Conservation (phyloP, 2,888 invertebrate genomes). For the Eristalinus aeneus region DNA sequence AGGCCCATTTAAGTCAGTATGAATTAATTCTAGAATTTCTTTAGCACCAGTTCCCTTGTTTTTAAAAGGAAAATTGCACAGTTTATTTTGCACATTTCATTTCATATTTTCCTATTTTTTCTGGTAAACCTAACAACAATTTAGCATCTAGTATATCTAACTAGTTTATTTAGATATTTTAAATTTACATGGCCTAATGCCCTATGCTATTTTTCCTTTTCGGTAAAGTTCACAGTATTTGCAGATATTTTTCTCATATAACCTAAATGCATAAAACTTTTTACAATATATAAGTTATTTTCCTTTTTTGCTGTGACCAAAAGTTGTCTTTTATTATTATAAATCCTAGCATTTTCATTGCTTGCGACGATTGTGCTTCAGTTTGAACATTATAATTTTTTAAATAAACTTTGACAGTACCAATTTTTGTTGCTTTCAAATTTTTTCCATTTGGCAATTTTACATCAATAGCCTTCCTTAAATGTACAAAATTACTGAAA, state of each 20-base stretch:
- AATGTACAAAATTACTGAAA: constrained; percentile 6
- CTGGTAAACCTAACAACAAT: constrained; percentile 39
- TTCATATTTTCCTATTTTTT: constrained; percentile 29
- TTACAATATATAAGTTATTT: constrained; percentile 33
- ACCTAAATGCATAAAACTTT: constrained; percentile 9
- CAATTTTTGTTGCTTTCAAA: constrained; percentile 27
- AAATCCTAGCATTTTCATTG: background rate
- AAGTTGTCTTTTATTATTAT: constrained; percentile 23
- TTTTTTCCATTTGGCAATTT: constrained; percentile 32
- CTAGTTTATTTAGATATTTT: constrained; percentile 21
- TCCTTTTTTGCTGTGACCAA: constrained; percentile 28
- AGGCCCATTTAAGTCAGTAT: constrained; percentile 35
- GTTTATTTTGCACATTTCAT: constrained; percentile 50
- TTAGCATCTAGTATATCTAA: constrained; percentile 22
- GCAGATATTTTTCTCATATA: background rate
- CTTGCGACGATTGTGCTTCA: background rate
- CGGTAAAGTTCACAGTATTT: constrained; percentile 19
- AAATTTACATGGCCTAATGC: constrained; percentile 31
- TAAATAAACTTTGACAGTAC: constrained; percentile 18
- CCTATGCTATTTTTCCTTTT: constrained; percentile 36
- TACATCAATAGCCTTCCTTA: constrained; percentile 31
- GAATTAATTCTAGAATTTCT: constrained; percentile 25
- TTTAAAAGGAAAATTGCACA: constrained; percentile 33
- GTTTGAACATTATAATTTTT: background rate
- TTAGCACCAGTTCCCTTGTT: constrained; percentile 10